phyloP scores from a whole-genome alignment of 2,888 invertebrate genomes.

The Tromatobia lineatoria region DNA sequence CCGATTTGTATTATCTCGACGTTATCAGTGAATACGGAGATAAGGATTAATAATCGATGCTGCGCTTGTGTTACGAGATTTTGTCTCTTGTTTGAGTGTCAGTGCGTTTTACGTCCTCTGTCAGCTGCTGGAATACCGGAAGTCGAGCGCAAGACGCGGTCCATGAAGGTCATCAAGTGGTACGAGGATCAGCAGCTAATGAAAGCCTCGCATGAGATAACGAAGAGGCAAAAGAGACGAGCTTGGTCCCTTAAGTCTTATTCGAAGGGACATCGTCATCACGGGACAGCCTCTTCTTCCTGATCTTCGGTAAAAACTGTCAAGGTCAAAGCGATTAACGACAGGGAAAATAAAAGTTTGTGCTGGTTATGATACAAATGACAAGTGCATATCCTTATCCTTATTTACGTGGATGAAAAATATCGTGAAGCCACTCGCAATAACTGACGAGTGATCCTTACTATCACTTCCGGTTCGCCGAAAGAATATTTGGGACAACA shows the following conservation, averaged over 20 bases:
- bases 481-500: constrained; percentile 33
- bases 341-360: background rate
- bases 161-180: constrained; percentile 75
- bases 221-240: constrained; percentile 73
- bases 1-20: background rate
- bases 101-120: background rate
- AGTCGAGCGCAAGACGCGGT: constrained; percentile 58
- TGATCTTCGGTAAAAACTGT: constrained; percentile 64
- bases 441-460: background rate
- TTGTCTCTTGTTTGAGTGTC: constrained; percentile 36
- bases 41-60: constrained; percentile 42
- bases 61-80: constrained; percentile 31
- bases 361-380: background rate
- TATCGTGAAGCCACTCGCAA: background rate
- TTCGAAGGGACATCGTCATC: constrained; percentile 61
- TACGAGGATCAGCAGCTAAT: constrained; percentile 69
- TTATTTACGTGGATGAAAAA: constrained; percentile 21
- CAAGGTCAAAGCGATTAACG: background rate
- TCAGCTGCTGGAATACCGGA: constrained; percentile 39
- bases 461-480: constrained; percentile 38
- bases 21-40: constrained; percentile 33
- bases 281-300: constrained; percentile 65
- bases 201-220: constrained; percentile 66
- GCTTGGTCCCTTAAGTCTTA: constrained; percentile 72
- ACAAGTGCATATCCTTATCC: background rate